Percentiles rank a stretch among this genome's conserved stretches.
Conservation (phyloP, 1,140 invertebrate species). For the Cyclargus thomasi region DNA sequence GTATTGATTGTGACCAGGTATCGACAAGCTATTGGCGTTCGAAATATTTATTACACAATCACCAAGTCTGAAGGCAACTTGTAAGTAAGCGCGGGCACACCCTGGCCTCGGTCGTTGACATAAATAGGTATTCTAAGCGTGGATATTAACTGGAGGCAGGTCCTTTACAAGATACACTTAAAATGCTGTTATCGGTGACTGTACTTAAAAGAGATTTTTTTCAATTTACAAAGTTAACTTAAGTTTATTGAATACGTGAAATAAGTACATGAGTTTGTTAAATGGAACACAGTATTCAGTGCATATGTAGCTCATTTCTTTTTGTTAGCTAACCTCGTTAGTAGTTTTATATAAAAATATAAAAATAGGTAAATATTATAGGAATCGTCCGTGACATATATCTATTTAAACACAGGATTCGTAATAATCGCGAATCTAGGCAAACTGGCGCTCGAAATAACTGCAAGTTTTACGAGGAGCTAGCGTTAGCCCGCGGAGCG, state of each 20-base stretch:
- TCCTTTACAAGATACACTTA: not conserved
- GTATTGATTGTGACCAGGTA: too few relatives aligned
- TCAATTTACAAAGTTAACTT: not conserved
- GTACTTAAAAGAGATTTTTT: too few relatives aligned
- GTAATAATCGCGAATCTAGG: constrained; percentile 12
- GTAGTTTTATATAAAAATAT: not conserved
- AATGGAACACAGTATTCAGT: too few relatives aligned
- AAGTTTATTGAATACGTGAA: too few relatives aligned
- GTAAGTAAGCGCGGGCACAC: constrained; percentile 24
- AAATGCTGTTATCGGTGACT: too few relatives aligned
- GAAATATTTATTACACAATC: constrained; percentile 30
- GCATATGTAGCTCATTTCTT: too few relatives aligned
- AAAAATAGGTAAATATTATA: not conserved
- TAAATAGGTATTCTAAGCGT: constrained; percentile 15
- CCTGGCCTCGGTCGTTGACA: constrained; percentile 29
- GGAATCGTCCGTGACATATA: not conserved
- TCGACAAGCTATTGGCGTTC: constrained; percentile 19
- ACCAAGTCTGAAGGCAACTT: constrained; percentile 19
- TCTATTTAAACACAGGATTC: constrained; percentile 8
- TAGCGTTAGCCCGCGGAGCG: constrained; percentile 23
- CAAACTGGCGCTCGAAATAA: constrained; percentile 8
- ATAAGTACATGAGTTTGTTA: too few relatives aligned
- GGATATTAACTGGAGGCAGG: not conserved
- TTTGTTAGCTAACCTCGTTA: too few relatives aligned
- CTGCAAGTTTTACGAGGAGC: constrained; percentile 11